A percentile compares a stretch with the other conserved stretches of the same genome.
phyloP scores from a whole-genome alignment of 2,888 invertebrate genomes.

The Eretmocerus hayati region DNA sequence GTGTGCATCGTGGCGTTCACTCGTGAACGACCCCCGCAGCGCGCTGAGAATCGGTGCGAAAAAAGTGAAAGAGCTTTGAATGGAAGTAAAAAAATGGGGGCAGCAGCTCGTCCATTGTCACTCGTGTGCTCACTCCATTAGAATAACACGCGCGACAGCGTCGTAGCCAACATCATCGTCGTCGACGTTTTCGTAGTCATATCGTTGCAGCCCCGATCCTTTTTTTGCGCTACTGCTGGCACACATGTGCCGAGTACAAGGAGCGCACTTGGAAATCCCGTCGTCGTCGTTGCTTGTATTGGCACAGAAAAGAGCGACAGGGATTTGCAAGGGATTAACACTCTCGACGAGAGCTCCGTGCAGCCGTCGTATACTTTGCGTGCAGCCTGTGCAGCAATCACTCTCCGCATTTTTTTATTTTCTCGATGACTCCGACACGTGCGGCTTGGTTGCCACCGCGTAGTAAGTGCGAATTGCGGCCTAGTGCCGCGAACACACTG shows the following conservation, averaged over 20 bases:
- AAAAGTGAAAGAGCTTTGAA: not conserved
- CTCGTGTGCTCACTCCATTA: conserved; percentile 10
- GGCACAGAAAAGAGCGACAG: conserved; percentile 4
- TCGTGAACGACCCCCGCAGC: not conserved
- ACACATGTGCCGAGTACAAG: too few species aligned
- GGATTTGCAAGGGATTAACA: conserved; percentile 16
- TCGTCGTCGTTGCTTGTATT: too few species aligned
- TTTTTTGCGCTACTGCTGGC: conserved; percentile 1
- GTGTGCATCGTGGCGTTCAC: conserved; percentile 8
- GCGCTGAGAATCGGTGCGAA: conserved; percentile 1
- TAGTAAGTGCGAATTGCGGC: conserved; percentile 4
- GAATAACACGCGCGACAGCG: conserved; percentile 10
- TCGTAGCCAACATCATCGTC: too few species aligned
- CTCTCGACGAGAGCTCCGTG: conserved; percentile 4
- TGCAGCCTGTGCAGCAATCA: not conserved
- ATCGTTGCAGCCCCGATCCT: not conserved
- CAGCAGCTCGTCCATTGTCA: conserved; percentile 13
- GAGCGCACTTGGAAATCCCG: too few species aligned
- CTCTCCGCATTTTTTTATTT: conserved; percentile 11
- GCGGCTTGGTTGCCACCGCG: too few species aligned
- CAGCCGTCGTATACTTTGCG: too few species aligned
- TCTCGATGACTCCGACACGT: conserved; percentile 17
- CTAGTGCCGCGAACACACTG: not conserved
- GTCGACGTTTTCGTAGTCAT: too few species aligned
- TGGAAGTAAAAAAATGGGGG: conserved; percentile 6